Base-by-base conservation (phyloP, 2,888 invertebrate genomes). In the Tethea ocularis region DNA sequence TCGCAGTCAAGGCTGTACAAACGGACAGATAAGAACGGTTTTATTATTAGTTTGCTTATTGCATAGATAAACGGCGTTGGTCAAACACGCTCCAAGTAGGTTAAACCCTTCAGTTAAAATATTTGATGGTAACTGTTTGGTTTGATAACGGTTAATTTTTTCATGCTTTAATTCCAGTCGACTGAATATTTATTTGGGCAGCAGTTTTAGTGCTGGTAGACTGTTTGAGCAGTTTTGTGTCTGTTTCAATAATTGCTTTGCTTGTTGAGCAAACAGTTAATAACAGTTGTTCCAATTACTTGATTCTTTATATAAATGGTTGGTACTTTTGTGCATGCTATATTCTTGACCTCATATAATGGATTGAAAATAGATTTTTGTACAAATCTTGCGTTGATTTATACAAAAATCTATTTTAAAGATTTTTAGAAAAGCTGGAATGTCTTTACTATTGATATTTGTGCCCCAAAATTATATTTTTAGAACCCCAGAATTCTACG, bases 1-100 rank as follows among this genome's bases (percentile, higher is more conserved):
- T 74, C 62, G 75, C 72, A 76, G 76, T 78, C 88, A 88, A 87
- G 87, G 88, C 78, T 85, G 74, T 66, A 73, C 77, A 77, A 80
- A 78, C 77, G 65, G 62, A 67, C 64, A 76, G 88, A 89, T 89
- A 88, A 86, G 76, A 67, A 68, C 61, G 69, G 72, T 77, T 71
- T 73, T 78, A 72, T 73, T 78, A 77, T 72, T 72, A 74, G 82
- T 75, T 77, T 68, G 68, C 74, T 72, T 71, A 74, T 73, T 76
- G 72, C 66, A 75, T 64, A 81, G 81, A 83, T 84, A 86, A 77
- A 62, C 52, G 61, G 63, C 61, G 73, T 68, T 81, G 80, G 79
- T 72, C 83, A 84, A 86, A 86, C 77, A 82, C 63, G 61, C 58
- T 59, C 59, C 61, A 88, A 82, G 69, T 82, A 73, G 88, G 86